Evolutionary conservation across 2,888 invertebrate genomes (phyloP), one percentile per base, ranked within the genome.

Genomic region (Norana najaformis): DNA sequence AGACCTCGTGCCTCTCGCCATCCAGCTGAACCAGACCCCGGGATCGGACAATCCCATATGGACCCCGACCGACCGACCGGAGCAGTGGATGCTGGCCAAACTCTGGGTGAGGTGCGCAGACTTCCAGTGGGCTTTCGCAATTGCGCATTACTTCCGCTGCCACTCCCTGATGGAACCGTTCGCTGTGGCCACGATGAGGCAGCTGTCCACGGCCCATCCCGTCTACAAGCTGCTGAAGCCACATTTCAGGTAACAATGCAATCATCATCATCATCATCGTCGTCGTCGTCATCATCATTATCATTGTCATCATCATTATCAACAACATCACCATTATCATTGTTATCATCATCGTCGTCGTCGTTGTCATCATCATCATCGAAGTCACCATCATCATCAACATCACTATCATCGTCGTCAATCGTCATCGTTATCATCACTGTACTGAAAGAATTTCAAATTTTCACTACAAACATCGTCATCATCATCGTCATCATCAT

Each of bases 191-290:
- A 95, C 95, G 0, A 94, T 95, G 92, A 92, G 95, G 39, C 94
- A 95, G 90, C 92, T 95, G 34, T 95, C 95, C 30, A 94, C 94
- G 38, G 95, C 95, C 34, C 95, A 95, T 93, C 95, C 95, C 0
- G 91, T 95, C 85, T 95, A 94, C 93, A 95, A 95, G 92, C 93
- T 95, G 5, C 93, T 95, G 91, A 95, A 95, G 5, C 95, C 95
- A 6, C 95, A 95, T 92, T 95, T 95, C 91, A 90, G 92, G 92
- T 92, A 89, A 36, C 89, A 14, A 18, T 14, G 34, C 34, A 4
- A 35, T 83, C 37, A 36, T 14, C 36, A 8, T 18, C 35, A 36
- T 85, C 37, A 85, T 37, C 37, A 85, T 36, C 35, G 34, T 36
- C 35, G n/a, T 37, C 23, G 35, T 37, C 37, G 16, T 85, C 23